Base-by-base conservation (phyloP, 2,888 invertebrate genomes). In the Phrixothrix hirtus region DNA sequence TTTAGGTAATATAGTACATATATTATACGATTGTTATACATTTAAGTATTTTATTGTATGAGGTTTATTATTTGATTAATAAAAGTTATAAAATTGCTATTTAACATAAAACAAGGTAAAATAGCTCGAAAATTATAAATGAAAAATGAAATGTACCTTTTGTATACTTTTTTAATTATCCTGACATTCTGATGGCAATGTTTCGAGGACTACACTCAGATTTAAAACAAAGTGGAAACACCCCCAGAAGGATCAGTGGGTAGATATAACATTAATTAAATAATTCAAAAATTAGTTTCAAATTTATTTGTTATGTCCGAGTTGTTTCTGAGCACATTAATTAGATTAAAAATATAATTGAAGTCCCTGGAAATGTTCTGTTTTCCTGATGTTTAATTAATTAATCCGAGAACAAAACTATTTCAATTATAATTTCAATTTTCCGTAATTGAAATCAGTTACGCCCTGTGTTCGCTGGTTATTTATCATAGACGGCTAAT, bases 341-440 rank as follows among this genome's bases (percentile, higher is more conserved):
- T 49, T 54, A 44, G 44, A 54, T 54, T 54, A 54, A 54, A 48
- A 54, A 48, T 54, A 54, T 54, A 54, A 54, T 54, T 48, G 50
- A 49, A 48, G 45, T 49, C 48, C 44, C 46, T 46, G 16, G 55
- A 50, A 55, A 52, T 38, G 48, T 30, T 41, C 41, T 42, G 54
- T 49, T 46, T 48, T 59, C 55, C 55, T 56, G 58, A 55, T 60
- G 57, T 60, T 63, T 63, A 65, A 65, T 65, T 62, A 62, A 63
- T 63, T 61, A 61, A 61, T 55, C 46, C 49, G 44, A 57, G 57
- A 56, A 59, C 63, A 66, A 65, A 68, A 67, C 67, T 66, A 65
- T 67, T 67, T 63, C 66, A 66, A 68, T 67, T 66, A 68, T 66
- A 67, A 63, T 69, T 67, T 68, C 66, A 66, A 69, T 69, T 69